Conservation (phyloP, 2,888 invertebrate species). For the Germaria angustata region DNA sequence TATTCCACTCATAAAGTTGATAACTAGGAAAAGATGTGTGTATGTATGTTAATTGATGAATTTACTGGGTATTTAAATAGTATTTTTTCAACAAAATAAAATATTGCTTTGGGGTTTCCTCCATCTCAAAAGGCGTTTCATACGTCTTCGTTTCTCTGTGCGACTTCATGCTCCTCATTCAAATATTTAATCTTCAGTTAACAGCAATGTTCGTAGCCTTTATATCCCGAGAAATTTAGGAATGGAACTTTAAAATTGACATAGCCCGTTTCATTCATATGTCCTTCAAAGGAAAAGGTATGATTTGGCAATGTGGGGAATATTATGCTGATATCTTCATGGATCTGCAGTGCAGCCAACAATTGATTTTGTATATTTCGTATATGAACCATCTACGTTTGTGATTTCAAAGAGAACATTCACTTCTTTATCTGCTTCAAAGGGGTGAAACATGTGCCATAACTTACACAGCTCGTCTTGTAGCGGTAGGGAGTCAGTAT, state of each 20-base stretch:
- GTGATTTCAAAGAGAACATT: constrained; percentile 88
- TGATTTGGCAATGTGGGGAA: constrained; percentile 76
- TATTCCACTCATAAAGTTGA: too few relatives aligned
- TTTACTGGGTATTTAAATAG: too few relatives aligned
- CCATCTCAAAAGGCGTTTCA: too few relatives aligned
- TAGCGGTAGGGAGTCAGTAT: constrained; percentile 89
- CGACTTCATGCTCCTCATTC: constrained; percentile 72
- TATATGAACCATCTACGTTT: constrained; percentile 86
- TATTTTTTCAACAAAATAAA: too few relatives aligned
- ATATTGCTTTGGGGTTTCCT: too few relatives aligned
- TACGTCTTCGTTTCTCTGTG: too few relatives aligned
- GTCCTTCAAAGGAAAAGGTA: constrained; percentile 74
- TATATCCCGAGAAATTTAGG: constrained; percentile 80
- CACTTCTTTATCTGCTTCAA: constrained; percentile 93
- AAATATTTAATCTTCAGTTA: constrained; percentile 70
- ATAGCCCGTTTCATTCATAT: constrained; percentile 84
- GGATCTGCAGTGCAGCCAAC: constrained; percentile 80
- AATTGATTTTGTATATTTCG: constrained; percentile 82
- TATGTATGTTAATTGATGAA: too few relatives aligned
- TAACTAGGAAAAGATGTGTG: too few relatives aligned
- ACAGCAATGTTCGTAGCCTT: constrained; percentile 71
- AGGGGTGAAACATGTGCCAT: constrained; percentile 89
- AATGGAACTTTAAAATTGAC: constrained; percentile 84
- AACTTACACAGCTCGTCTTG: constrained; percentile 85
- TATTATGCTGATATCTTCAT: constrained; percentile 67